phyloP scores from a whole-genome alignment of 2,113 vertebrate species.

The Semnornis frantzii region DNA sequence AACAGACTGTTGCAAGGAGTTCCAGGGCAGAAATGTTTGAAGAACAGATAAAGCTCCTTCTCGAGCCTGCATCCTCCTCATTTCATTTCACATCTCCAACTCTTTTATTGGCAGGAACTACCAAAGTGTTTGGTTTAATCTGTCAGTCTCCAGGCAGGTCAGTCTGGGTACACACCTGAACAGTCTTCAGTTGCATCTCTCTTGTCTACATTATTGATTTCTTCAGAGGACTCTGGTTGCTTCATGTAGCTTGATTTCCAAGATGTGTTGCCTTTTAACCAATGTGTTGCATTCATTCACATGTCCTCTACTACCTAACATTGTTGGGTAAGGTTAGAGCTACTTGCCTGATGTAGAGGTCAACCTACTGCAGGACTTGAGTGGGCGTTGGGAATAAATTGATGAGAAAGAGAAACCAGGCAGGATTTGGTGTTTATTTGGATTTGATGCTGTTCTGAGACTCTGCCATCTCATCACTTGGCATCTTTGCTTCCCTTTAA shows the following conservation, averaged over 20 bases:
- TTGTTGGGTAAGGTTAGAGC: neutral
- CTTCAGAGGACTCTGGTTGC: neutral
- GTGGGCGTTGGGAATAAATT: neutral
- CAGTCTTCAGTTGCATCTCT: neutral
- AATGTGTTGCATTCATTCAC: neutral
- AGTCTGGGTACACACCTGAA: neutral
- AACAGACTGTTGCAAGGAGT: neutral
- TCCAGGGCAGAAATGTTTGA: neutral
- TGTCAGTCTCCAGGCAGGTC: neutral
- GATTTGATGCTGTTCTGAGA: neutral
- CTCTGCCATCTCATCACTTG: neutral
- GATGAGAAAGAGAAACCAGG: neutral
- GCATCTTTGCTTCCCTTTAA: neutral
- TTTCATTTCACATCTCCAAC: neutral
- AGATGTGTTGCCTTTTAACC: neutral
- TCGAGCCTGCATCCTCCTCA: neutral
- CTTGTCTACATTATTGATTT: neutral
- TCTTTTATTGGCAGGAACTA: neutral
- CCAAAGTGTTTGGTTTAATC: neutral
- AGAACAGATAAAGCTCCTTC: neutral
- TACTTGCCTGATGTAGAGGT: neutral
- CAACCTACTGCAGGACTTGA: neutral
- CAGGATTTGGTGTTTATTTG: neutral
- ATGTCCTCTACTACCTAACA: neutral
- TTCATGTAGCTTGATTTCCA: neutral